Base-by-base conservation (phyloP, 1,140 invertebrate species). In the Ptiloglossa arizonensis region DNA sequence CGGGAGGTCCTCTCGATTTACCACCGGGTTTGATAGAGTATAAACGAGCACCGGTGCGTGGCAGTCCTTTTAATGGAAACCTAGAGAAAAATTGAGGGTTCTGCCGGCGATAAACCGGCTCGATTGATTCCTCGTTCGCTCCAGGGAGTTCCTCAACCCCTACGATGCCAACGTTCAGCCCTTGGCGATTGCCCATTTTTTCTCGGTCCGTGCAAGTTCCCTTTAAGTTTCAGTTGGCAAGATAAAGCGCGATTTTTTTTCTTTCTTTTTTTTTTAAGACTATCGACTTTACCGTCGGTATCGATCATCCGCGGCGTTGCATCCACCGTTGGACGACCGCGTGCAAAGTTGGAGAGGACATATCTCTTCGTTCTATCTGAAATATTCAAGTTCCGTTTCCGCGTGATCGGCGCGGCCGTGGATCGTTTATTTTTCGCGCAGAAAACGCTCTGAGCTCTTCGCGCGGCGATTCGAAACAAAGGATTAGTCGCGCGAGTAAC, bases 91-190 rank as follows among this genome's bases (percentile, higher is more conserved):
- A 68, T 75, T 48, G 63, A 54, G 38, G 54, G 19, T 66, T 59
- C 60, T 54, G 70, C 19, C 62, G 54, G 5, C 63, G 78, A 80
- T 80, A 75, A 63, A 76, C 38, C 57, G 6, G n/a, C 71, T 56
- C 72, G 64, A 80, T 80, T 80, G 78, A 80, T 80, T 80, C 63
- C 38, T 68, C 35, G 19, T 46, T 41, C 57, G 32, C 32, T 50
- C 29, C 44, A 15, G 32, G 38, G 59, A 59, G 17, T 50, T 50
- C 15, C 15, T 46, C 35, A 67, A 57, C 38, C 52, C 52, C 29
- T n/a, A 2, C n/a, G 52, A 56, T 44, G 29, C 13, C 29, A 5
- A 15, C 4, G 19, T 15, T 24, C 17, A 2, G 9, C 27, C 59
- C 59, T n/a, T 9, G 32, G 59, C 38, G 59, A 44, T 44, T 38